phyloP scores from a whole-genome alignment of 2,113 vertebrate genomes.

The Ahaetulla prasina region DNA sequence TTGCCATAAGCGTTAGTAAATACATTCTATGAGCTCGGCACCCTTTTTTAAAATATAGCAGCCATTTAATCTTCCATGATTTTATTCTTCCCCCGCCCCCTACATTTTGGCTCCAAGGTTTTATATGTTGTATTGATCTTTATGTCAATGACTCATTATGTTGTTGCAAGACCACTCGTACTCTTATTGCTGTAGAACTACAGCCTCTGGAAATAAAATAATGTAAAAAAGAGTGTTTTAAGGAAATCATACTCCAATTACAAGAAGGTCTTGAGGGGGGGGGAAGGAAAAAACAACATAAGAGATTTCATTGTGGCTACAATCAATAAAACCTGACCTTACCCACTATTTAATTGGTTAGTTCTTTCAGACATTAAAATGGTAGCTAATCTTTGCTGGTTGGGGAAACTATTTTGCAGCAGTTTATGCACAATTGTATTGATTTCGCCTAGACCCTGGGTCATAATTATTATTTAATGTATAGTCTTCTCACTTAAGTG shows the following conservation, averaged over 20 bases:
- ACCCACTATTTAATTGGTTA: constrained; percentile 67
- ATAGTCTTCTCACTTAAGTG: constrained; percentile 48
- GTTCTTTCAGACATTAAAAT: constrained; percentile 67
- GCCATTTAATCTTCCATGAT: constrained; percentile 41
- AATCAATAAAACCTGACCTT: constrained; percentile 73
- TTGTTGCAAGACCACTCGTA: constrained; percentile 59
- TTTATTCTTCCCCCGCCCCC: constrained; percentile 25
- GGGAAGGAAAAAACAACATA: constrained; percentile 47
- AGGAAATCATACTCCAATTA: constrained; percentile 58
- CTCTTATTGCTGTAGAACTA: constrained; percentile 53
- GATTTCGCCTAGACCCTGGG: constrained; percentile 56
- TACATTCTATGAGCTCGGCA: constrained; percentile 20
- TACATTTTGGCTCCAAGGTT: constrained; percentile 49
- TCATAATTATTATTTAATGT: constrained; percentile 60
- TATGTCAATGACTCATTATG: constrained; percentile 59
- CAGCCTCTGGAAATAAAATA: constrained; percentile 32
- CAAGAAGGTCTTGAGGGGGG: neutral
- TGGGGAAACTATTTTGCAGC: constrained; percentile 54
- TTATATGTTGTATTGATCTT: constrained; percentile 67
- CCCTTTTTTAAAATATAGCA: constrained; percentile 48
- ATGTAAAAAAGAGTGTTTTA: constrained; percentile 40
- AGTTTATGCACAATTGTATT: constrained; percentile 56
- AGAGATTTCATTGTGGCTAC: constrained; percentile 60
- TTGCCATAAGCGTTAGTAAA: neutral
- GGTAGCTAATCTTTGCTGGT: constrained; percentile 56